Percentiles rank a stretch among this genome's conserved stretches.
Evolutionary conservation across 37 sponge, comb jelly and placozoan genomes (phyloP).

Genomic region (Theonella swinhoei): DNA sequence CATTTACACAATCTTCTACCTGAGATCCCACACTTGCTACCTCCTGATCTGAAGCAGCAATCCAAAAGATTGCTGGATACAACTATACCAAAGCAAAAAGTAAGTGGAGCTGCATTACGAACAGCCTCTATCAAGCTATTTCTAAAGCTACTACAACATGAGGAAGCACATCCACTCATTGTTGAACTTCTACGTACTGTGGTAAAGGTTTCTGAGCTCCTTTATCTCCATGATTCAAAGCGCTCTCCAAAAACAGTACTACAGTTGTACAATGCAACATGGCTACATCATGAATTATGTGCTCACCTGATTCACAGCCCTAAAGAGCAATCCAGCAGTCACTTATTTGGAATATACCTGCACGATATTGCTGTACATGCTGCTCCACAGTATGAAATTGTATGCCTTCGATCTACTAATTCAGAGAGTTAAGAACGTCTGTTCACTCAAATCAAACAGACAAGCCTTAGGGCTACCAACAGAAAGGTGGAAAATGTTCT

Average conservation of each 20-base stretch:
- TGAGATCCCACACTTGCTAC: constrained; percentile 22
- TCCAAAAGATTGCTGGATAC: neutral
- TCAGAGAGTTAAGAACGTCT: constrained; percentile 31
- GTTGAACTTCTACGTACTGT: neutral
- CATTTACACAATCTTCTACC: constrained; percentile 25
- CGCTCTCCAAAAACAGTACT: constrained; percentile 36
- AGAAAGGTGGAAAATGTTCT: constrained; percentile 33
- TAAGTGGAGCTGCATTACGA: constrained; percentile 30
- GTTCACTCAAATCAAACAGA: constrained; percentile 19
- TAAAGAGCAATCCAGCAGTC: neutral
- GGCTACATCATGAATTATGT: constrained; percentile 46
- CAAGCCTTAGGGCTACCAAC: constrained; percentile 38
- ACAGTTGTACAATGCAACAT: constrained; percentile 34
- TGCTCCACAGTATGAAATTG: constrained; percentile 26
- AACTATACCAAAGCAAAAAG: constrained; percentile 10
- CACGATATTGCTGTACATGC: constrained; percentile 43
- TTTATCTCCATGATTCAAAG: neutral
- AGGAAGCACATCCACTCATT: neutral
- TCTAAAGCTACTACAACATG: neutral
- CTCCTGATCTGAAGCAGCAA: constrained; percentile 9
- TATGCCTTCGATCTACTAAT: constrained; percentile 23
- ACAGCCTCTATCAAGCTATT: constrained; percentile 15
- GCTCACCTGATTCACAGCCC: constrained; percentile 23
- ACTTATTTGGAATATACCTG: constrained; percentile 26
- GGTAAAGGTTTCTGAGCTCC: constrained; percentile 16